Evolutionary conservation across 2,888 invertebrate genomes (phyloP), one percentile per base, ranked within the genome.

Genomic region (Xanthostigma xanthostigma): DNA sequence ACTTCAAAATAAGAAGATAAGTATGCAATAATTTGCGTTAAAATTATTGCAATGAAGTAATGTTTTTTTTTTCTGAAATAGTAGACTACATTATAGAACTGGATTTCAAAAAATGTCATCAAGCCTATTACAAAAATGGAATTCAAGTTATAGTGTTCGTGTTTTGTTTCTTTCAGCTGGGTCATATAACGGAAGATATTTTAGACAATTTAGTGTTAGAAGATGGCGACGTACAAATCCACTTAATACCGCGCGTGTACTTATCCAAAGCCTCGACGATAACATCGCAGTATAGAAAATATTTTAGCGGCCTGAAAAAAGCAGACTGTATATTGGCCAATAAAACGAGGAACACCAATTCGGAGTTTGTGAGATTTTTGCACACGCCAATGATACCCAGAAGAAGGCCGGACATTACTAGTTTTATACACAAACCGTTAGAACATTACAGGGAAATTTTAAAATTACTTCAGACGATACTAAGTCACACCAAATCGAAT

Each of bases 261-360:
- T 70, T 84, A 43, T 75, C 78, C 43, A 84, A 85, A 67, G 76
- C 85, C 51, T 75, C 79, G 55, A 77, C 79, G 58, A 81, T 88
- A 58, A 82, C 80, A 60, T 78, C 80, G 45, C 79, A 84, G 44
- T 90, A 89, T 66, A 81, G 84, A 64, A 79, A 83, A 60, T 90
- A 90, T 67, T 84, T 87, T 63, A 77, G 84, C 57, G 89, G 89
- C 52, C 75, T 90, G 53, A 88, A 89, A 63, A 76, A 84, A 61
- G 88, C 89, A 44, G 89, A 89, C 61, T 89, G 88, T 63, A 81
- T 90, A 45, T 71, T 90, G 67, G 88, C 79, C 10, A 82, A 82
- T 61, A 81, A 81, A 61, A 79, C 79, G 40, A 76, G 80, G 60
- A 81, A 82, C 59, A 75, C 78, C 49, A 86, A 85, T 58, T 79